These are phyloP conservation scores for Parazoanthus swiftii DNA, from an alignment of 92 coral and sea anemone genomes.

Conservation along the genomic window DNA sequence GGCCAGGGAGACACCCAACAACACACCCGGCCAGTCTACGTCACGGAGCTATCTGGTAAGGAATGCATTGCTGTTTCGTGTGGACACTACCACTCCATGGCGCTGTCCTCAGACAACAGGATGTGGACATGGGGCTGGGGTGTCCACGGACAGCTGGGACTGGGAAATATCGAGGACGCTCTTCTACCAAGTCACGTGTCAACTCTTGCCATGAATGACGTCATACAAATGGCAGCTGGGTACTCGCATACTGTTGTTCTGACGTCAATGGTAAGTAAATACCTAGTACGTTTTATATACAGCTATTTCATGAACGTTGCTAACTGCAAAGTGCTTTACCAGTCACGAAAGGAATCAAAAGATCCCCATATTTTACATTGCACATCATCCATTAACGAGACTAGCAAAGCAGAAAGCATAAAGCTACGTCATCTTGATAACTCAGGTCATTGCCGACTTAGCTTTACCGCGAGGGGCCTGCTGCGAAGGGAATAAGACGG, in stretches of 20 bases:
- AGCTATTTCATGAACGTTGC: no score
- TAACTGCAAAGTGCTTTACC: no score
- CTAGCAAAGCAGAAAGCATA: no score
- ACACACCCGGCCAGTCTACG: slow-evolving; percentile 91
- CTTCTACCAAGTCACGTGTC: slow-evolving; percentile 83
- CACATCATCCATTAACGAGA: no score
- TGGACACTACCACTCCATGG: slow-evolving; percentile 96
- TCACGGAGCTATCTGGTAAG: slow-evolving; percentile 96
- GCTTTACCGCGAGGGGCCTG: no score
- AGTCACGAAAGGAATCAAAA: no score
- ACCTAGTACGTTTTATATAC: not conserved
- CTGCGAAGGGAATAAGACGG: no score
- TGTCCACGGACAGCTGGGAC: slow-evolving; percentile 96
- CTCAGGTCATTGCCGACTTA: no score
- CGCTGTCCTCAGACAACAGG: slow-evolving; percentile 86
- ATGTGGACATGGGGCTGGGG: slow-evolving; percentile 99
- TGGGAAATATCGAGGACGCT: slow-evolving; percentile 89
- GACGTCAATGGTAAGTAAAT: slow-evolving; percentile 63
- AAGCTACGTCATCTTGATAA: no score
- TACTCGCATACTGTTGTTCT: slow-evolving; percentile 86
- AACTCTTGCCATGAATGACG: slow-evolving; percentile 69
- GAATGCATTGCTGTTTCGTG: slow-evolving; percentile 83
- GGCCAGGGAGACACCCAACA: slow-evolving; percentile 92
- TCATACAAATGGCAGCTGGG: slow-evolving; percentile 90
- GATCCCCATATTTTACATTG: no score